Percentiles rank a stretch among this genome's conserved stretches.
These are phyloP conservation scores for Tortricodes alternella DNA, from an alignment of 2,888 invertebrate species.

Conservation along the genomic window DNA sequence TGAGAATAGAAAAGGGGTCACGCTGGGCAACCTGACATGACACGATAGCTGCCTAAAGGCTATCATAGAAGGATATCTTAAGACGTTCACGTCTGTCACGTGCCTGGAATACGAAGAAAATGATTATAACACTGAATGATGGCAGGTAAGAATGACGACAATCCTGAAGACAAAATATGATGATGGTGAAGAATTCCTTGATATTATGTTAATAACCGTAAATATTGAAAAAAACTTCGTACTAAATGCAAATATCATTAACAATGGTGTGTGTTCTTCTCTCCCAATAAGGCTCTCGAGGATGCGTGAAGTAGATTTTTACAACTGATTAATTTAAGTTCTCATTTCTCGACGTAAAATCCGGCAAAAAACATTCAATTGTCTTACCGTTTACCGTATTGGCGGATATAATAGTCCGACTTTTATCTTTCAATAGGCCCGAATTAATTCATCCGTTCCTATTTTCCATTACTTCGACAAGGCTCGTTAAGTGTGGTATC, in stretches of 20 bases:
- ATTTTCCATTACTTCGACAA: slow-evolving; percentile 79
- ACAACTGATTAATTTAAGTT: slow-evolving; percentile 7
- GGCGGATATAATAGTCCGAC: slow-evolving; percentile 56
- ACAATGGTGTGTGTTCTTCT: background rate
- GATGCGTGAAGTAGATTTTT: background rate
- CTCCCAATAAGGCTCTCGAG: background rate
- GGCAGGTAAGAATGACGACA: no score
- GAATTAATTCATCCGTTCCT: slow-evolving; percentile 76
- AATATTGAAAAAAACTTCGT: background rate
- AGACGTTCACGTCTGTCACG: no score
- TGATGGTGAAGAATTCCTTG: no score
- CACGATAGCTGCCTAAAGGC: no score
- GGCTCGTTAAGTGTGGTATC: slow-evolving; percentile 80
- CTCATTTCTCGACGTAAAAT: slow-evolving; percentile 33
- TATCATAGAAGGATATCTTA: no score
- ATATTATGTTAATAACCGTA: no score
- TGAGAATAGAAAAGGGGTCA: no score
- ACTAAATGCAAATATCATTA: background rate
- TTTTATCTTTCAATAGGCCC: slow-evolving; percentile 73
- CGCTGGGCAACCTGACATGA: no score
- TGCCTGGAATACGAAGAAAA: no score
- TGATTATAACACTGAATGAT: no score
- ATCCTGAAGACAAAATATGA: no score
- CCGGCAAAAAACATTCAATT: slow-evolving; percentile 61
- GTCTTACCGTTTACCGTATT: slow-evolving; percentile 47